Evolutionary conservation across 2,888 invertebrate genomes (phyloP).

Genomic region (Timema cristinae): DNA sequence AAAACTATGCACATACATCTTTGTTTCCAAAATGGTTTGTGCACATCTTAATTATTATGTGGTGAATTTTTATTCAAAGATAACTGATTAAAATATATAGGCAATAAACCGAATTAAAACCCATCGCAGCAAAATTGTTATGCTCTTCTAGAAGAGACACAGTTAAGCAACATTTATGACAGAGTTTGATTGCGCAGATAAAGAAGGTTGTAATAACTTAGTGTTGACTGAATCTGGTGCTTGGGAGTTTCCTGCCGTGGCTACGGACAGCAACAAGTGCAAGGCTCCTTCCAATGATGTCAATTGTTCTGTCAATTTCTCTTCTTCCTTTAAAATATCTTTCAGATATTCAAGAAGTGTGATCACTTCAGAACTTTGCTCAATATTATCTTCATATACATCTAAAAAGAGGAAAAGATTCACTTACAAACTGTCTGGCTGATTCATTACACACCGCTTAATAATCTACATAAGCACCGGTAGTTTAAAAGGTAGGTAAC

Average conservation of each 20-base stretch:
- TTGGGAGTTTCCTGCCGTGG: slow-evolving; percentile 37
- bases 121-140: too few relatives aligned
- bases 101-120: too few relatives aligned
- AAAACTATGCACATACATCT: too few relatives aligned
- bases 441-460: too few relatives aligned
- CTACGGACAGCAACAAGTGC: slow-evolving; percentile 59
- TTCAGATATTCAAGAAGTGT: slow-evolving; percentile 58
- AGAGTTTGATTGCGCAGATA: slow-evolving; percentile 51
- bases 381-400: slow-evolving; percentile 64
- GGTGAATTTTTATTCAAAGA: too few relatives aligned
- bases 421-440: neutral
- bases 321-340: slow-evolving; percentile 62
- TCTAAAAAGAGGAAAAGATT: slow-evolving; percentile 42
- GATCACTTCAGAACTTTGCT: slow-evolving; percentile 57
- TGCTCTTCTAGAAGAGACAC: too few relatives aligned
- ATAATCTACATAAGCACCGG: neutral
- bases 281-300: slow-evolving; percentile 66
- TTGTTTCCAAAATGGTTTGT: too few relatives aligned
- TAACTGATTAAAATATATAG: too few relatives aligned
- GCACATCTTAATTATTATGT: too few relatives aligned
- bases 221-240: slow-evolving; percentile 47
- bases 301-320: slow-evolving; percentile 59
- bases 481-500: slow-evolving; percentile 25
- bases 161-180: slow-evolving; percentile 49
- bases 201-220: slow-evolving; percentile 38